Evolutionary conservation across 1,140 invertebrate species (phyloP), one percentile per base, ranked within the genome.

Genomic region (Scylla paramamosain): DNA sequence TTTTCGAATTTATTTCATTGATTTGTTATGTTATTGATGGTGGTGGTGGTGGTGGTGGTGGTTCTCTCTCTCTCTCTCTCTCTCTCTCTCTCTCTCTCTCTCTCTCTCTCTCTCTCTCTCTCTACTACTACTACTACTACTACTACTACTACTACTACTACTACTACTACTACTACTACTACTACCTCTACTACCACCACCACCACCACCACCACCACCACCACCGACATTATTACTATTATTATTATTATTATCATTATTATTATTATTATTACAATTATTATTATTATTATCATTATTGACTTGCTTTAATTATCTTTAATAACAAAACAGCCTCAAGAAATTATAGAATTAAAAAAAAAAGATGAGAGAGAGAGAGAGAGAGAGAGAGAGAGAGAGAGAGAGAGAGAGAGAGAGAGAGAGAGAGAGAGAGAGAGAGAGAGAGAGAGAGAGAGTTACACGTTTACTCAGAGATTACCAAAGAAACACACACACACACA

Each of bases 131-230:
- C 28, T 59, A 59, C 31, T 92, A 92, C 12, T 29, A 92, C 28
- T 59, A 52, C 67, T 59, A 67, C 67, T 59, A 92, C 31, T 59
- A 90, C 31, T 45, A 90, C 83, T 25, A 91, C 89, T 83, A 91
- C 89, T 83, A 91, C 89, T 83, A 91, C 89, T 83, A 91, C 89
- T 83, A 91, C 89, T 83, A 91, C 89, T 83, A 91, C 89, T 83
- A 39, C 89, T 83, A 91, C 89, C 31, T 77, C 48, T 46, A 59
- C 25, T n/a, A 4, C 6, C 32, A 59, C 25, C 4, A 59, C 89
- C 20, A 91, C 45, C 31, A 83, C 31, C 7, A 48, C 31, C 31
- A 92, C 2, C 46, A 48, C 32, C 16, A 92, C 32, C 31, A 88
- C 83, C 31, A 93, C 32, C 48, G 28, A 25, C 6, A 93, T 14